Conservation (phyloP, 1,140 invertebrate species). For the Lepidurus arcticus region DNA sequence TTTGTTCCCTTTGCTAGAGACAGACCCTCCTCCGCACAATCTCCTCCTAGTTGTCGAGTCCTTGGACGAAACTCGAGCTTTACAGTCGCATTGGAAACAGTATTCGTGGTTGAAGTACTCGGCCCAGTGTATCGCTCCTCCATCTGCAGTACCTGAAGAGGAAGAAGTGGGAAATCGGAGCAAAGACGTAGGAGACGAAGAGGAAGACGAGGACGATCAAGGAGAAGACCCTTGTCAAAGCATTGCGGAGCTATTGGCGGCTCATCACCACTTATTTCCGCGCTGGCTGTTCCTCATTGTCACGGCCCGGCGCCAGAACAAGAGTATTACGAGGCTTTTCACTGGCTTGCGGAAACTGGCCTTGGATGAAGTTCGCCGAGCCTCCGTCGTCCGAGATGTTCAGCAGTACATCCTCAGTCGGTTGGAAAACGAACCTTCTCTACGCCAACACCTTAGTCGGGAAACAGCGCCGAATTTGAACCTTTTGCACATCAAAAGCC, state of each 20-base stretch:
- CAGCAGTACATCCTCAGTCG: conserved; percentile 90
- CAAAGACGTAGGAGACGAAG: not conserved
- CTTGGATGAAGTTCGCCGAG: conserved; percentile 70
- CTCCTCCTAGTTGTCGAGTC: conserved; percentile 84
- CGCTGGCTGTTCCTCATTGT: conserved; percentile 87
- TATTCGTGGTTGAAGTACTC: conserved; percentile 16
- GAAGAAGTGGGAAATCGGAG: conserved; percentile 15
- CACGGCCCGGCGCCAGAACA: conserved; percentile 72
- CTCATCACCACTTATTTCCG: conserved; percentile 86
- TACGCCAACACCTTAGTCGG: conserved; percentile 69
- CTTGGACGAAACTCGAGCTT: conserved; percentile 66
- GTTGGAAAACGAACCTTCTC: conserved; percentile 72
- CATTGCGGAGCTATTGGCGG: conserved; percentile 77
- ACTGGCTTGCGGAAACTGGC: conserved; percentile 89
- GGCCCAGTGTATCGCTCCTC: conserved; percentile 8
- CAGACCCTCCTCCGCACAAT: conserved; percentile 70
- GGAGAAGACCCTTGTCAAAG: conserved; percentile 51
- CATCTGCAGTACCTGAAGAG: conserved; percentile 15
- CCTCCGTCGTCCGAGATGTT: conserved; percentile 66
- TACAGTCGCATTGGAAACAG: conserved; percentile 38
- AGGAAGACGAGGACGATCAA: not conserved
- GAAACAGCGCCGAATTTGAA: conserved; percentile 92
- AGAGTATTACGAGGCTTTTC: conserved; percentile 82
- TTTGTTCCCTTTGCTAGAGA: conserved; percentile 75
- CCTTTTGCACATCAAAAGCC: conserved; percentile 92